These are phyloP conservation scores for Babyrousa celebensis DNA, from an alignment of 2,797 vertebrate genomes.

Conservation along the genomic window DNA sequence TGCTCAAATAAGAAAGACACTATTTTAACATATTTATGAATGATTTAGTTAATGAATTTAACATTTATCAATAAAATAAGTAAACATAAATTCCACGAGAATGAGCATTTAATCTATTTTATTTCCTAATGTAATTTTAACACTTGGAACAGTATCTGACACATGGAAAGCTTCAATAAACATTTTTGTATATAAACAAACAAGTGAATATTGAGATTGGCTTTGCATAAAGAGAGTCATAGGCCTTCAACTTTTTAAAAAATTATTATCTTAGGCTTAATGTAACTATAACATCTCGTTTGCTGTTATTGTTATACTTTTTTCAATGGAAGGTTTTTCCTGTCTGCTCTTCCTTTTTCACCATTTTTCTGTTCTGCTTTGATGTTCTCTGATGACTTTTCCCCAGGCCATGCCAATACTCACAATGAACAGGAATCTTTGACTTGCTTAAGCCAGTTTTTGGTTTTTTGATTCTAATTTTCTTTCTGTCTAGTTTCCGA, in stretches of 20 bases:
- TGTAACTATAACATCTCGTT: background rate
- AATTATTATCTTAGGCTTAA: constrained; percentile 8
- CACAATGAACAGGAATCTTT: constrained; percentile 12
- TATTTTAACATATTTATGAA: background rate
- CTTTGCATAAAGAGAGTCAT: background rate
- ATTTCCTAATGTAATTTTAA: background rate
- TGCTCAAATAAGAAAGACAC: background rate
- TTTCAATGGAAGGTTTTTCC: background rate
- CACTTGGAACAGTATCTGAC: background rate
- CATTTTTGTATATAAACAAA: constrained; percentile 60
- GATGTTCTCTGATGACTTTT: background rate
- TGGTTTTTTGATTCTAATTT: background rate
- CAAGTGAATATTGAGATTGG: background rate
- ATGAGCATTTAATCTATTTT: background rate
- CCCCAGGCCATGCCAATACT: background rate
- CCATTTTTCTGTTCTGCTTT: background rate
- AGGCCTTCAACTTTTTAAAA: background rate
- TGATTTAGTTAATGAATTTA: constrained; percentile 17
- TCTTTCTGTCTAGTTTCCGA: constrained; percentile 8
- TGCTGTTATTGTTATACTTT: background rate
- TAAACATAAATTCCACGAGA: background rate
- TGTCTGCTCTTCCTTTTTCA: background rate
- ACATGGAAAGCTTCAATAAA: background rate
- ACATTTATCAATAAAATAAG: constrained; percentile 56
- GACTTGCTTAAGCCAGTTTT: background rate